Evolutionary conservation across 1,140 invertebrate species (phyloP).

Genomic region (Drosophila parabipectinata): DNA sequence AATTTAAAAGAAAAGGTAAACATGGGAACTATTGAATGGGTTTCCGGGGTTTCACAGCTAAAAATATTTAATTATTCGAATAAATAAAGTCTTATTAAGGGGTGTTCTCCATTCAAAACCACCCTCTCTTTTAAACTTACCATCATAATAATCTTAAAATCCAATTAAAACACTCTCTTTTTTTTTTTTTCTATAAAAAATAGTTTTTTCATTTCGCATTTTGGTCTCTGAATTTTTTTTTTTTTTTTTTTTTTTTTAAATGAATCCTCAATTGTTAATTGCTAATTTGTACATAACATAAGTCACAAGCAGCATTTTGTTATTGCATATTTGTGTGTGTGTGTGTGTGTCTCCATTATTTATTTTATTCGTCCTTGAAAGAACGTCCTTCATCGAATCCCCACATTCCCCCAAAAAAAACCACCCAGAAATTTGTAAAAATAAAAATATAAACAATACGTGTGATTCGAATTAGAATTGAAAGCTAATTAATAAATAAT

Average conservation of each 20-base stretch:
- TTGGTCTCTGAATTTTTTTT: slow-evolving; percentile 63
- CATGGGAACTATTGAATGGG: background rate
- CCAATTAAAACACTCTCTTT: background rate
- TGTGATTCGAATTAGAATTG: background rate
- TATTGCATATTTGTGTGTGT: slow-evolving; percentile 57
- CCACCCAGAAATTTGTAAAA: background rate
- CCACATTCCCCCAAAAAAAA: background rate
- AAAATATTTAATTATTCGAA: background rate
- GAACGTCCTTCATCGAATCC: background rate
- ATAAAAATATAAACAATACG: slow-evolving; percentile 13
- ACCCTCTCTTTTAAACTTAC: background rate
- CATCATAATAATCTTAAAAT: background rate
- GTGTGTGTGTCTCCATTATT: slow-evolving; percentile 6
- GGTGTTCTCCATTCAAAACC: too few species aligned
- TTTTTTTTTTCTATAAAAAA: slow-evolving; percentile 64
- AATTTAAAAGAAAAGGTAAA: background rate
- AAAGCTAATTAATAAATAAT: slow-evolving; percentile 45
- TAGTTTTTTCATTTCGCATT: slow-evolving; percentile 55
- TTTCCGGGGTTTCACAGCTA: background rate
- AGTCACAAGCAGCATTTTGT: slow-evolving; percentile 76
- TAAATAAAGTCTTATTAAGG: too few species aligned
- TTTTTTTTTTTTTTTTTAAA: slow-evolving; percentile 31
- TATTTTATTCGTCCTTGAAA: background rate
- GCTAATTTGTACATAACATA: slow-evolving; percentile 81
- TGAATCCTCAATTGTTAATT: slow-evolving; percentile 74